A percentile compares a stretch with the other conserved stretches of the same genome.
Evolutionary conservation across 2,888 invertebrate genomes (phyloP).

Genomic region (Scaptomyza reducta): DNA sequence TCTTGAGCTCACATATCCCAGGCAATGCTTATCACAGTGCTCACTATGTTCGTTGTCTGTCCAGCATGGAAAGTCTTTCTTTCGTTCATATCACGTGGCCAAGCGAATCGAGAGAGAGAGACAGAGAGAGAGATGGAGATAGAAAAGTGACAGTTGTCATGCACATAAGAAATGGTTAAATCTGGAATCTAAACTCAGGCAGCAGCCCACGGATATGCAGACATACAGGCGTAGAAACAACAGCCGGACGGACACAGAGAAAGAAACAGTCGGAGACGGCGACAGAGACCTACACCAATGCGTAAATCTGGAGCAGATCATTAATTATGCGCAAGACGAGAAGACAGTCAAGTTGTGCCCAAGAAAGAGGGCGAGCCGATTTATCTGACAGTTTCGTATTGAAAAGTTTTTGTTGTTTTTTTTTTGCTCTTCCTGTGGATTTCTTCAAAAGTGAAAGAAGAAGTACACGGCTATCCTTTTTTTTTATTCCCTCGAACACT

Average conservation of each 20-base stretch:
- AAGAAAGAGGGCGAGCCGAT: conserved; percentile 51
- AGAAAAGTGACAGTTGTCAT: conserved; percentile 79
- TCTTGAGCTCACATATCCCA: conserved; percentile 30
- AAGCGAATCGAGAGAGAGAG: background rate
- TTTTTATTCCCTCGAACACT: conserved; percentile 56
- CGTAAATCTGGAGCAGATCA: conserved; percentile 83
- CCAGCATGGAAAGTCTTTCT: conserved; percentile 68
- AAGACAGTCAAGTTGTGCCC: conserved; percentile 40
- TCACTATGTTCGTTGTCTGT: conserved; percentile 29
- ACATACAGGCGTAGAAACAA: conserved; percentile 48
- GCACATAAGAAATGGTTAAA: conserved; percentile 65
- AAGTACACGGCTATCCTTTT: conserved; percentile 33
- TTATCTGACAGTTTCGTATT: conserved; percentile 71
- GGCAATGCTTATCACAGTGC: conserved; percentile 42
- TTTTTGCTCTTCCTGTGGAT: conserved; percentile 72
- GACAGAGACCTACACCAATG: conserved; percentile 81
- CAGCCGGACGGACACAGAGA: conserved; percentile 21
- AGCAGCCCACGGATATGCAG: conserved; percentile 66
- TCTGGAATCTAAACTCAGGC: conserved; percentile 50
- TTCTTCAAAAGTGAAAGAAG: conserved; percentile 69
- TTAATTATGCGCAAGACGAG: conserved; percentile 82
- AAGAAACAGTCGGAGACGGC: conserved; percentile 9
- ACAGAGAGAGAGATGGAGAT: conserved; percentile 40
- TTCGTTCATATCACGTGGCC: conserved; percentile 65
- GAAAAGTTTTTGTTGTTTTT: conserved; percentile 55